Conservation (phyloP, 2,888 invertebrate genomes). For the Scaptomyza tumidula region DNA sequence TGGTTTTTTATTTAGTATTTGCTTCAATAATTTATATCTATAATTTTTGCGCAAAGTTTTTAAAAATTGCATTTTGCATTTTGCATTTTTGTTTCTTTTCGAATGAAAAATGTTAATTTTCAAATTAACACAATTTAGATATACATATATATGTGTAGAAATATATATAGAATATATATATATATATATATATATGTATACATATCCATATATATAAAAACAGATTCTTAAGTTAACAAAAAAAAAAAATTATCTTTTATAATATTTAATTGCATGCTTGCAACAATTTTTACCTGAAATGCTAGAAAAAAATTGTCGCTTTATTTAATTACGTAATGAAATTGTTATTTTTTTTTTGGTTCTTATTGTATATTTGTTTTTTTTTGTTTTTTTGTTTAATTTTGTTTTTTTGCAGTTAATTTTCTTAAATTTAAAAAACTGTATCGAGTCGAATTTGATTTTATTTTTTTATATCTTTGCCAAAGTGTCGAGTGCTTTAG, state of each 20-base stretch:
- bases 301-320: slow-evolving; percentile 58
- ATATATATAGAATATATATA: slow-evolving; percentile 3
- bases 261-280: slow-evolving; percentile 43
- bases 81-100: slow-evolving; percentile 19
- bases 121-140: slow-evolving; percentile 56
- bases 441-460: slow-evolving; percentile 34
- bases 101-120: slow-evolving; percentile 57
- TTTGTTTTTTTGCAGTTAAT: slow-evolving; percentile 28
- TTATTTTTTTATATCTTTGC: slow-evolving; percentile 34
- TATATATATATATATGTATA: slow-evolving; percentile 17
- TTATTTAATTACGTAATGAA: slow-evolving; percentile 43
- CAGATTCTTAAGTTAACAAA: slow-evolving; percentile 59
- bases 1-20: slow-evolving; percentile 20
- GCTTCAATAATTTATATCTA: slow-evolving; percentile 46
- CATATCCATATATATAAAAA: slow-evolving; percentile 38
- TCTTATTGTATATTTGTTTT: slow-evolving; percentile 1
- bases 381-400: slow-evolving; percentile 7
- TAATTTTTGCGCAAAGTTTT: slow-evolving; percentile 29
- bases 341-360: slow-evolving; percentile 8
- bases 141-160: slow-evolving; percentile 18
- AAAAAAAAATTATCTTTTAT: slow-evolving; percentile 40
- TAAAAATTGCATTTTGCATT: slow-evolving; percentile 38
- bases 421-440: slow-evolving; percentile 54
- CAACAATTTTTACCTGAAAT: slow-evolving; percentile 65
- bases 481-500: slow-evolving; percentile 68